Evolutionary conservation across 2,888 invertebrate species (phyloP).

Genomic region (Temnothorax ravouxi): DNA sequence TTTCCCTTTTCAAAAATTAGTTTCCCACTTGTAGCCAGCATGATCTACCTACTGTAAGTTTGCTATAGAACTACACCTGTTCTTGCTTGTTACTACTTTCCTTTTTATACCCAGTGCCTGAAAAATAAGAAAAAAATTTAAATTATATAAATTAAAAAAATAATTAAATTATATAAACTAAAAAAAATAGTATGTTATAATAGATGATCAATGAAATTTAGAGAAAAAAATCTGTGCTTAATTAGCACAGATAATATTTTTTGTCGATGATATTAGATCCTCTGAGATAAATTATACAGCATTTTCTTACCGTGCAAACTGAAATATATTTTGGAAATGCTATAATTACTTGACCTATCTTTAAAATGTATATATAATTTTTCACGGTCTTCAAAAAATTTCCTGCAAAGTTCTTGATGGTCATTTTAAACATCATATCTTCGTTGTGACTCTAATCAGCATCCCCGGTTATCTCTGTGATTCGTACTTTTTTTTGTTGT

Average conservation of each 20-base stretch:
- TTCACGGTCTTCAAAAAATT: constrained; percentile 17
- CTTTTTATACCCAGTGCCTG: not conserved
- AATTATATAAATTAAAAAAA: constrained; percentile 11
- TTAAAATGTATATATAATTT: constrained; percentile 8
- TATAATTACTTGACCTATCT: not conserved
- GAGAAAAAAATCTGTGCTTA: not conserved
- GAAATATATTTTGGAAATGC: not conserved
- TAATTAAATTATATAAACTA: not conserved
- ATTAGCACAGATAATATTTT: not conserved
- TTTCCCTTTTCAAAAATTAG: not conserved
- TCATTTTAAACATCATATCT: not conserved
- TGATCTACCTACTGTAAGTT: constrained; percentile 6
- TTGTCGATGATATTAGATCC: not conserved
- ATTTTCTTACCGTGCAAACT: not conserved
- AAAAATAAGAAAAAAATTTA: not conserved
- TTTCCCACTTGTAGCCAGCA: constrained; percentile 20
- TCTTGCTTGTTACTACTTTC: constrained; percentile 21
- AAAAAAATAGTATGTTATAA: not conserved
- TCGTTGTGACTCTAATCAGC: not conserved
- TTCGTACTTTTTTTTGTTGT: not conserved
- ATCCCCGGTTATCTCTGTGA: not conserved
- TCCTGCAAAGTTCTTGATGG: not conserved
- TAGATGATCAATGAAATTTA: not conserved
- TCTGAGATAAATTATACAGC: constrained; percentile 2
- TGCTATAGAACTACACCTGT: constrained; percentile 10